phyloP scores from a whole-genome alignment of 2,888 invertebrate species.

The Rapana venosa region DNA sequence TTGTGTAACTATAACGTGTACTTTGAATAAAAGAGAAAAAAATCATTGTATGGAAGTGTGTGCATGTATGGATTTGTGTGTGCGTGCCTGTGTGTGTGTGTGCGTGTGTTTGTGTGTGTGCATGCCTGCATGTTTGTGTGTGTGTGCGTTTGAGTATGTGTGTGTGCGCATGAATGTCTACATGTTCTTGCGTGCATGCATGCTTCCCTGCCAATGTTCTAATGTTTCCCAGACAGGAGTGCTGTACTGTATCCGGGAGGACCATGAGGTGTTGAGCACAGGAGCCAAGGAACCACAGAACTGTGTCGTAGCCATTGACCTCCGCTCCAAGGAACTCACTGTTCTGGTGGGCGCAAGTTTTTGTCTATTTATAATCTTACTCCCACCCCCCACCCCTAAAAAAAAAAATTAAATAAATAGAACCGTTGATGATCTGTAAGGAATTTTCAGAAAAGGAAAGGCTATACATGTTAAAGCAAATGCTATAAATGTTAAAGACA shows the following conservation, averaged over 20 bases:
- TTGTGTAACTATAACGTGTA: not conserved
- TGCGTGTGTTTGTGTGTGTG: not conserved
- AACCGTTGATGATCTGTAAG: too few species aligned
- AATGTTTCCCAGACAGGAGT: too few species aligned
- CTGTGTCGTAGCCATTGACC: constrained; percentile 67
- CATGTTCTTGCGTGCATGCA: too few species aligned
- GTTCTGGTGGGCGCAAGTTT: constrained; percentile 60
- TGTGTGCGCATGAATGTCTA: not conserved
- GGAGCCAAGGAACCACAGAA: constrained; percentile 69
- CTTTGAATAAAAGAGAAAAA: not conserved
- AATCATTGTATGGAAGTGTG: not conserved
- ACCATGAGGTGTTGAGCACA: constrained; percentile 64
- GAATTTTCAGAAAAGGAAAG: too few species aligned
- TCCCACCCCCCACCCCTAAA: not conserved
- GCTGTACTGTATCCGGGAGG: constrained; percentile 68
- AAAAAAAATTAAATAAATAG: not conserved
- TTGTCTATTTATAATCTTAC: too few species aligned
- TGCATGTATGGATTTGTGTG: not conserved
- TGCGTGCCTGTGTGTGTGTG: not conserved
- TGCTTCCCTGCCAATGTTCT: too few species aligned
- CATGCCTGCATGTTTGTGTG: not conserved
- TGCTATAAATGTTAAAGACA: too few species aligned
- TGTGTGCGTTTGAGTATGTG: not conserved
- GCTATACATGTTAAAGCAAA: too few species aligned
- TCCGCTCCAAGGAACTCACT: constrained; percentile 60